phyloP scores from a whole-genome alignment of 1,140 invertebrate genomes.

The Bombyx mori region ASM3026992v2 NC_085128.1:5508001-5508500 shows the following conservation, averaged over 20 bases:
- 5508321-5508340: too few relatives aligned
- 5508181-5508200: slow-evolving; percentile 34
- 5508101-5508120: slow-evolving; percentile 42
- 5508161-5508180: slow-evolving; percentile 32
- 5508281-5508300: too few relatives aligned
- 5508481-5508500: too few relatives aligned
- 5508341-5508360: too few relatives aligned
- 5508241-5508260: slow-evolving; percentile 35
- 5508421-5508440: too few relatives aligned
- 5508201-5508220: slow-evolving; percentile 21
- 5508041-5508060: slow-evolving; percentile 35
- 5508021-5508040: slow-evolving; percentile 35
- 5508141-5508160: slow-evolving; percentile 31
- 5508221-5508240: slow-evolving; percentile 39
- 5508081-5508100: slow-evolving; percentile 65
- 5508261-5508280: too few relatives aligned
- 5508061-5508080: slow-evolving; percentile 66
- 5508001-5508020: slow-evolving; percentile 36
- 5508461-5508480: too few relatives aligned
- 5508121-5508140: slow-evolving; percentile 43
- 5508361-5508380: too few relatives aligned
- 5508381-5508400: too few relatives aligned
- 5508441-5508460: too few relatives aligned
- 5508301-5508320: too few relatives aligned
- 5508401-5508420: too few relatives aligned